Conservation (phyloP, 2,888 invertebrate species). For the Troilus luridus region DNA sequence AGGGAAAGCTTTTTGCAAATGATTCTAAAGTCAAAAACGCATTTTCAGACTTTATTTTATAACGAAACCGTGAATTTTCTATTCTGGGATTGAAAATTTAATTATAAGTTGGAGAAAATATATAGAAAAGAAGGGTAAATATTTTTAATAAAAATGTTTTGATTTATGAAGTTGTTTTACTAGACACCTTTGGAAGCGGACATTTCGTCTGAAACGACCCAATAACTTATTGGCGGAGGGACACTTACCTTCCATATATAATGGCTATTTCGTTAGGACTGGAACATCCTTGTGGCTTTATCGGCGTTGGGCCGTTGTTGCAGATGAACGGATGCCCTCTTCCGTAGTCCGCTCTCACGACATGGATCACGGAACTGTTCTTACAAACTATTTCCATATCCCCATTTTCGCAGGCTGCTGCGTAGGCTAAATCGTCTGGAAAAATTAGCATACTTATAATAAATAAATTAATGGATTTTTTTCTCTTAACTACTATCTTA, state of each 20-base stretch:
- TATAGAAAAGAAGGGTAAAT: too few species aligned
- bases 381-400: conserved; percentile 46
- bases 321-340: conserved; percentile 48
- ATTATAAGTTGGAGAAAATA: too few species aligned
- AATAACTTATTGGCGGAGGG: not conserved
- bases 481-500: not conserved
- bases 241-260: conserved; percentile 33
- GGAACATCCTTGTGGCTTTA: conserved; percentile 28
- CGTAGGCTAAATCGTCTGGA: conserved; percentile 49
- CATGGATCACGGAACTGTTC: conserved; percentile 32
- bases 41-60: too few species aligned
- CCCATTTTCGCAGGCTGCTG: conserved; percentile 26
- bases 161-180: too few species aligned
- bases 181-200: too few species aligned
- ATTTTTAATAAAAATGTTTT: too few species aligned
- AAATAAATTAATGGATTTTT: not conserved
- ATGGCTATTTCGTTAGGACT: conserved; percentile 51
- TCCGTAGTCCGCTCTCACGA: conserved; percentile 51
- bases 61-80: too few species aligned
- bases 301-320: not conserved
- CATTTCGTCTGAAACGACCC: too few species aligned
- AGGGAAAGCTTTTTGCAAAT: too few species aligned
- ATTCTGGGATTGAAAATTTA: too few species aligned
- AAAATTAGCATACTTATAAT: not conserved
- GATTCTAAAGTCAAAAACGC: too few species aligned